phyloP scores from a whole-genome alignment of 2,113 vertebrate species.

The Aspiorhynchus laticeps region DNA sequence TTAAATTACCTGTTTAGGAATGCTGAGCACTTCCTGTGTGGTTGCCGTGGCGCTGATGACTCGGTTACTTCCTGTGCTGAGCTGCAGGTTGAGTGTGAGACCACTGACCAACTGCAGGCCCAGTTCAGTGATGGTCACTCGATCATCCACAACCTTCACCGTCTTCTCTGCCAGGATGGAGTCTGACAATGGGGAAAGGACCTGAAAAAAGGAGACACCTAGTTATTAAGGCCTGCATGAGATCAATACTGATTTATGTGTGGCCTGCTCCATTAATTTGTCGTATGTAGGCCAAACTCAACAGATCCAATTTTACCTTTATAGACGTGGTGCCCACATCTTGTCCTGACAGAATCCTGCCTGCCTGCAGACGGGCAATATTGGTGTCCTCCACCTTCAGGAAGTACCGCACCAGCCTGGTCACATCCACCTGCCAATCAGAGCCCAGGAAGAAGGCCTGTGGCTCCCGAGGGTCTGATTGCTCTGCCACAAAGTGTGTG shows the following conservation, averaged over 20 bases:
- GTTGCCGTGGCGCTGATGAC: conserved; percentile 84
- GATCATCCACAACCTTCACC: conserved; percentile 90
- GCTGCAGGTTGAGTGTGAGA: conserved; percentile 85
- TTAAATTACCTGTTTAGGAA: conserved; percentile 86
- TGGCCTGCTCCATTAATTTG: background rate
- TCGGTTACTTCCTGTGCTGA: conserved; percentile 79
- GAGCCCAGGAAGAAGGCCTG: conserved; percentile 83
- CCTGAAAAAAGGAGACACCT: conserved; percentile 69
- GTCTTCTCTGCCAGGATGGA: conserved; percentile 97
- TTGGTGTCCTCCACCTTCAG: conserved; percentile 88
- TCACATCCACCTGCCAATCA: conserved; percentile 94
- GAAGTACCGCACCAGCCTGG: conserved; percentile 85
- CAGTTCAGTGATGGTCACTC: conserved; percentile 91
- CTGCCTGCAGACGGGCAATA: conserved; percentile 81
- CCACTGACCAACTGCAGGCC: conserved; percentile 92
- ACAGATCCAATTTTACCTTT: conserved; percentile 78
- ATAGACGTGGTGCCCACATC: conserved; percentile 88
- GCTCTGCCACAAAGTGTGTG: conserved; percentile 88
- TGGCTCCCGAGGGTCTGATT: conserved; percentile 72
- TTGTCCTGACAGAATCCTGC: conserved; percentile 84
- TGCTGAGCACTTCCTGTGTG: conserved; percentile 88
- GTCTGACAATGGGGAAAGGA: conserved; percentile 92
- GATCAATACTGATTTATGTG: background rate
- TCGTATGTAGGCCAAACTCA: background rate
- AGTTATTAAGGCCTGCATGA: background rate